A percentile compares a stretch with the other conserved stretches of the same genome.
Conservation (phyloP, 1,140 invertebrate genomes). For the Calosoma granatense region DNA sequence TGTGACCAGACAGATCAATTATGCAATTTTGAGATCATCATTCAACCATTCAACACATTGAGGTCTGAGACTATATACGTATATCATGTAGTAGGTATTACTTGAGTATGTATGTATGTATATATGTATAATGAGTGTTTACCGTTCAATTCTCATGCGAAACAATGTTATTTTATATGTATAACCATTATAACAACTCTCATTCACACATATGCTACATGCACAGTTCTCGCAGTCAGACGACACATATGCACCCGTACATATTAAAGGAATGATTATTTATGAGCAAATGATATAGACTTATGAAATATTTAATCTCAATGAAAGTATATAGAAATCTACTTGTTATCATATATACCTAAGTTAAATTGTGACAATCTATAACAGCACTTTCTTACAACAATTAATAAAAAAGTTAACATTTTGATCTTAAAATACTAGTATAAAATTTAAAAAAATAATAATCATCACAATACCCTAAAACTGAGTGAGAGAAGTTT, state of each 20-base stretch:
- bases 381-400: conserved; percentile 29
- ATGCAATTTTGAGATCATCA: conserved; percentile 7
- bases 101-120: not conserved
- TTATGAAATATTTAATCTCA: conserved; percentile 1
- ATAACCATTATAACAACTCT: not conserved
- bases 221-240: too few species aligned
- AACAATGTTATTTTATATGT: too few species aligned
- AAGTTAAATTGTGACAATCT: conserved; percentile 26
- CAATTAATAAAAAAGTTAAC: conserved; percentile 31
- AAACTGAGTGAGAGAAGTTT: conserved; percentile 22
- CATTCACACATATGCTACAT: not conserved
- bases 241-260: not conserved
- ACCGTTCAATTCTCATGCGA: too few species aligned
- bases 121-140: too few species aligned
- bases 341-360: conserved; percentile 17
- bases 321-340: conserved; percentile 11
- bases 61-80: not conserved
- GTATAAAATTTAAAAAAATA: conserved; percentile 25
- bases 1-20: not conserved
- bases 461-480: conserved; percentile 33
- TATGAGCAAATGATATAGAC: conserved; percentile 11
- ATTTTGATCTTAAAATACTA: conserved; percentile 20
- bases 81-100: not conserved
- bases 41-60: conserved; percentile 1
- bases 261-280: conserved; percentile 31